Percentiles rank a stretch among this genome's conserved stretches.
Conservation (phyloP, 2,888 invertebrate species). For the Masnerella sp. region DNA sequence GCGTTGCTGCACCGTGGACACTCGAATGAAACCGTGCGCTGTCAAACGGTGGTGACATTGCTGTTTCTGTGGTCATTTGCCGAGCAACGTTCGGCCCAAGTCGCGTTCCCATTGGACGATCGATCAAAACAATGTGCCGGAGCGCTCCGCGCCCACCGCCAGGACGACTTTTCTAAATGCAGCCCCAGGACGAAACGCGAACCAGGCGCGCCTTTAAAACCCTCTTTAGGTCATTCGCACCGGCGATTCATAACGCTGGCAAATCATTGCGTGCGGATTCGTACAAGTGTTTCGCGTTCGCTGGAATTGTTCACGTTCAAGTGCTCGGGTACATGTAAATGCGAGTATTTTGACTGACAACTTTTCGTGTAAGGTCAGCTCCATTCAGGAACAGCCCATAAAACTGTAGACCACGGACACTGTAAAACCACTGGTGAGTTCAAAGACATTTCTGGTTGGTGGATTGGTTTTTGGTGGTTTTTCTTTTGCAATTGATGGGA, state of each 20-base stretch:
- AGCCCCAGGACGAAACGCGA: conserved; percentile 30
- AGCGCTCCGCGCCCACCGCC: neutral
- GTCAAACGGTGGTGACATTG: conserved; percentile 29
- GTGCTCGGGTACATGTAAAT: neutral
- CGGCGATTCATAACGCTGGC: conserved; percentile 30
- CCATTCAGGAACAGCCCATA: conserved; percentile 11
- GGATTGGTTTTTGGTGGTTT: too few relatives aligned
- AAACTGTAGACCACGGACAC: neutral
- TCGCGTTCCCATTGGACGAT: neutral
- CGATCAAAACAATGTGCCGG: neutral
- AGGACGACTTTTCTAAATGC: conserved; percentile 1
- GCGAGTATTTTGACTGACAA: neutral
- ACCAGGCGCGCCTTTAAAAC: conserved; percentile 46
- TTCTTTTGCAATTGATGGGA: too few relatives aligned
- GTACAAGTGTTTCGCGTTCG: conserved; percentile 8
- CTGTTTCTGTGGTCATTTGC: conserved; percentile 13
- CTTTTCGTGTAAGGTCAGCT: neutral
- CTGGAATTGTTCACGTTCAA: neutral
- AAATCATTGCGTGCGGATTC: conserved; percentile 21
- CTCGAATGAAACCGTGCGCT: conserved; percentile 22
- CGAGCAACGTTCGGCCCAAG: neutral
- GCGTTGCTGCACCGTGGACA: conserved; percentile 36
- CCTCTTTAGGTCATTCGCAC: conserved; percentile 47
- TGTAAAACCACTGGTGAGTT: neutral
- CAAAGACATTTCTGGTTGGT: neutral